Percentiles rank a stretch among this genome's conserved stretches.
phyloP scores from a whole-genome alignment of 2,113 vertebrate genomes.

The Grantiella picta region DNA sequence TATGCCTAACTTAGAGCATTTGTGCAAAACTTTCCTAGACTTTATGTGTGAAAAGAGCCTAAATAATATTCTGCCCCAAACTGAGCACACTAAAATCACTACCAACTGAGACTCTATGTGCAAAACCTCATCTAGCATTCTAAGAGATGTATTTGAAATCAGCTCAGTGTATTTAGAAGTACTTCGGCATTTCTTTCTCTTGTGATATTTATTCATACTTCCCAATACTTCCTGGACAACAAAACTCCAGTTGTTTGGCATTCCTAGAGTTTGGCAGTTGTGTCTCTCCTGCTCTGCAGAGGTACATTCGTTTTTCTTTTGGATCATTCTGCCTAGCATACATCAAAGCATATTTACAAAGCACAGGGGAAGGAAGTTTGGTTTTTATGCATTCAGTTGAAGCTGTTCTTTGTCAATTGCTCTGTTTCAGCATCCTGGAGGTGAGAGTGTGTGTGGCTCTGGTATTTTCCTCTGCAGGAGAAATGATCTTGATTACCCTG shows the following conservation, averaged over 20 bases:
- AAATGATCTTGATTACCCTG: background rate
- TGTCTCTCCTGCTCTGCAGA: background rate
- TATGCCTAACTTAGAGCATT: background rate
- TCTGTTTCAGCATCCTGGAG: background rate
- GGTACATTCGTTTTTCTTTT: background rate
- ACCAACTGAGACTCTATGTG: background rate
- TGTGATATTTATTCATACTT: constrained; percentile 11
- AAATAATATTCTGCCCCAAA: background rate
- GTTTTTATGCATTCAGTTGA: background rate
- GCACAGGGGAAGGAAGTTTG: background rate
- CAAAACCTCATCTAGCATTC: background rate
- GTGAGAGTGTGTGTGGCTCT: background rate
- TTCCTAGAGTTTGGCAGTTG: background rate
- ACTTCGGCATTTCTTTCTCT: background rate
- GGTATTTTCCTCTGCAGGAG: background rate
- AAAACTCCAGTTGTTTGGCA: background rate
- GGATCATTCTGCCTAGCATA: background rate
- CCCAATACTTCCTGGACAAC: background rate
- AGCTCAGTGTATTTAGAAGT: background rate
- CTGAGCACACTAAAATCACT: background rate
- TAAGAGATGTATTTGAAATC: background rate
- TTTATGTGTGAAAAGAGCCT: background rate
- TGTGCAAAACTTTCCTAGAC: background rate
- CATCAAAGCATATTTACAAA: background rate
- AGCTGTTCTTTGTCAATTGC: background rate